Evolutionary conservation across 2,113 vertebrate species (phyloP).

Genomic region (Halcyon senegalensis): DNA sequence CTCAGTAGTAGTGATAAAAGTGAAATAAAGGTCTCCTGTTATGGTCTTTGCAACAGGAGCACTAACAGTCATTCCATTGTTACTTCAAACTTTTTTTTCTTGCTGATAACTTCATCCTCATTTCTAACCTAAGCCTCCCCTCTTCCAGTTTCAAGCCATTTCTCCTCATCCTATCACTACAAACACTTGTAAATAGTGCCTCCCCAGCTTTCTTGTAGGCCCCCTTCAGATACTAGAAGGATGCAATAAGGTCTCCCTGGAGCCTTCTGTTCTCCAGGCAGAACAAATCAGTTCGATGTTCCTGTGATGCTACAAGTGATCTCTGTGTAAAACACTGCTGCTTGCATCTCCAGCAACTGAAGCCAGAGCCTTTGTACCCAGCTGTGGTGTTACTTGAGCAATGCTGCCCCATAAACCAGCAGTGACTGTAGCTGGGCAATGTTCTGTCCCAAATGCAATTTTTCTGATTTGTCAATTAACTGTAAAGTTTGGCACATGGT

Average conservation of each 20-base stretch:
- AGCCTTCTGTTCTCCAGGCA: too few relatives aligned
- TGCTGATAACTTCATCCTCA: too few relatives aligned
- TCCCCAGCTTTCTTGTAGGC: too few relatives aligned
- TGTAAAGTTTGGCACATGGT: background rate
- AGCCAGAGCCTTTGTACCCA: background rate
- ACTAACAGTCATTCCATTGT: background rate
- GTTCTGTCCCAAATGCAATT: background rate
- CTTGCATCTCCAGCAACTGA: background rate
- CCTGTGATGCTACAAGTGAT: background rate
- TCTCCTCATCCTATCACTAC: too few relatives aligned
- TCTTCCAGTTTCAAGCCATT: too few relatives aligned
- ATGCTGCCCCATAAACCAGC: background rate
- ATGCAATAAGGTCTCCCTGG: too few relatives aligned
- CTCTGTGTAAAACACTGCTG: background rate
- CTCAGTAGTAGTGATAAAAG: background rate
- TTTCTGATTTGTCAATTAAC: background rate
- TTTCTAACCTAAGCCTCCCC: too few relatives aligned
- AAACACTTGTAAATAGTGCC: too few relatives aligned
- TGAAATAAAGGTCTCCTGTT: background rate
- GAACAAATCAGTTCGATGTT: fast-evolving
- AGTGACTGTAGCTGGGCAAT: background rate
- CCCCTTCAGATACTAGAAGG: too few relatives aligned
- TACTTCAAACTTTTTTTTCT: background rate
- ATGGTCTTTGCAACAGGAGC: background rate
- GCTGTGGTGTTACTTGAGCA: background rate